A percentile compares a stretch with the other conserved stretches of the same genome.
phyloP scores from a whole-genome alignment of 2,888 invertebrate genomes.

The Nebria brevicollis region DNA sequence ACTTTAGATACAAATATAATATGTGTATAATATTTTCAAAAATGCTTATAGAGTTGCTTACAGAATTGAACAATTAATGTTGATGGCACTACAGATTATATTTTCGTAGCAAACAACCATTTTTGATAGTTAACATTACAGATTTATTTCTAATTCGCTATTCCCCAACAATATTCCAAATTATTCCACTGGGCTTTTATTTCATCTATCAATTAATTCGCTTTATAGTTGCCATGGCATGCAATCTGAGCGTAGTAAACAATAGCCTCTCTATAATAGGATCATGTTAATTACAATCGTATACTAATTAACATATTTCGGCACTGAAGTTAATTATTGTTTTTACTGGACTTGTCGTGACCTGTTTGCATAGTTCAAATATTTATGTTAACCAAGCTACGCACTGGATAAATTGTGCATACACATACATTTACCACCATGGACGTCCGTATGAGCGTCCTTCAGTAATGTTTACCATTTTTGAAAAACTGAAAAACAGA shows the following conservation, averaged over 20 bases:
- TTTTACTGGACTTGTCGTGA: slow-evolving; percentile 21
- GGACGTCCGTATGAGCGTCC: background rate
- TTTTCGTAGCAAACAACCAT: too few relatives aligned
- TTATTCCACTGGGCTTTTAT: background rate
- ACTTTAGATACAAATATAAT: too few relatives aligned
- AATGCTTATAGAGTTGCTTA: too few relatives aligned
- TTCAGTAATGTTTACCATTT: too few relatives aligned
- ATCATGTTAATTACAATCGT: slow-evolving; percentile 28
- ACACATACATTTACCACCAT: slow-evolving; percentile 4
- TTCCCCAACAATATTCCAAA: too few relatives aligned
- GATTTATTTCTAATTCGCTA: too few relatives aligned
- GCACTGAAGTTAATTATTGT: slow-evolving; percentile 37
- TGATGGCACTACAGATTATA: too few relatives aligned
- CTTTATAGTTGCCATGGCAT: background rate
- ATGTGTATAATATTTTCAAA: too few relatives aligned
- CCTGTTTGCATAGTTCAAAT: slow-evolving; percentile 28
- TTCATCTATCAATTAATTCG: background rate
- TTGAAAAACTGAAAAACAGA: too few relatives aligned
- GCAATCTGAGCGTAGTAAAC: background rate
- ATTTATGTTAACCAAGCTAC: slow-evolving; percentile 38
- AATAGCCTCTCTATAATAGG: slow-evolving; percentile 21
- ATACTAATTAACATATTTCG: slow-evolving; percentile 38
- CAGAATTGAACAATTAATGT: too few relatives aligned
- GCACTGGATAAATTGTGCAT: slow-evolving; percentile 8
- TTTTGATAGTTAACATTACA: too few relatives aligned